phyloP scores from a whole-genome alignment of 2,113 vertebrate genomes.

The Indicator indicator region DNA sequence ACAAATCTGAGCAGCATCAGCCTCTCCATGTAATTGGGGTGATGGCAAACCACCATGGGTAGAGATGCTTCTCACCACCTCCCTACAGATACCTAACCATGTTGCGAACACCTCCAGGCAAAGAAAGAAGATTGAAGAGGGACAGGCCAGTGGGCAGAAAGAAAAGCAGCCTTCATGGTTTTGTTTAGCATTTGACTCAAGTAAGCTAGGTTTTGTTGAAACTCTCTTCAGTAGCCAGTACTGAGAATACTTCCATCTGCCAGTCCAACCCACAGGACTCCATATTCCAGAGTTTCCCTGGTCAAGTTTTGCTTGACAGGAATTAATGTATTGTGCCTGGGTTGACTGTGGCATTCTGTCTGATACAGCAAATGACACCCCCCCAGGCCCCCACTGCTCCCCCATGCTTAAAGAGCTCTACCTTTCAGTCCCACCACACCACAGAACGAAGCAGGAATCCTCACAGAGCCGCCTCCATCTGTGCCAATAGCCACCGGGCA shows the following conservation, averaged over 20 bases:
- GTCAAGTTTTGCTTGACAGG: background rate
- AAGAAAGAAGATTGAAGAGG: background rate
- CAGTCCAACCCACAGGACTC: background rate
- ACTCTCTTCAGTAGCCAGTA: background rate
- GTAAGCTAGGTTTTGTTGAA: background rate
- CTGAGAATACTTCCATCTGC: background rate
- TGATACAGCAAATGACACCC: background rate
- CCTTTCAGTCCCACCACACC: slow-evolving; percentile 75
- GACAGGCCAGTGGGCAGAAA: background rate
- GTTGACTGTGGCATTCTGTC: background rate
- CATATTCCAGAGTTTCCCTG: background rate
- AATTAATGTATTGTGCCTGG: background rate
- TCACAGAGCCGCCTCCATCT: slow-evolving; percentile 71
- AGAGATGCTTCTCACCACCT: background rate
- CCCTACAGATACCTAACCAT: background rate
- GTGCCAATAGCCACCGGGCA: slow-evolving; percentile 71
- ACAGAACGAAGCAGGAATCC: slow-evolving; percentile 70
- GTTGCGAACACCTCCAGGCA: background rate
- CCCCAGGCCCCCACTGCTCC: background rate
- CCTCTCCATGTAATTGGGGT: background rate
- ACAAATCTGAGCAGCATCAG: background rate
- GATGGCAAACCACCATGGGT: background rate
- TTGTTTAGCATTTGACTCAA: background rate
- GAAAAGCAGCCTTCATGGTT: background rate
- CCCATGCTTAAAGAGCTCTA: slow-evolving; percentile 17